Evolutionary conservation across 2,113 vertebrate genomes (phyloP), one percentile per base, ranked within the genome.

Genomic region (Megalops atlanticus): DNA sequence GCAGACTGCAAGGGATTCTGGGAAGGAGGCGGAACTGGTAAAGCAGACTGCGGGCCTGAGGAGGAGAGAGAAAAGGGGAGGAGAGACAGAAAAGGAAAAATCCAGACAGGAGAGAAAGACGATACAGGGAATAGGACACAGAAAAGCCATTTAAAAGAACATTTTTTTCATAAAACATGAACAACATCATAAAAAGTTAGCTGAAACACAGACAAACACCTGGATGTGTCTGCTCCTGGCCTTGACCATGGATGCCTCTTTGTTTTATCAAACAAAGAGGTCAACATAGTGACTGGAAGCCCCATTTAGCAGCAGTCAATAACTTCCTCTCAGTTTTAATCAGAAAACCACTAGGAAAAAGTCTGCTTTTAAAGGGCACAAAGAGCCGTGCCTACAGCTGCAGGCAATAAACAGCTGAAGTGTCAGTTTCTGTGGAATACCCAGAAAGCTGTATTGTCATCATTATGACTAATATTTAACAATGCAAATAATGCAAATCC

Each of bases 1-100:
- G 97, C 2, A 99, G 95, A 86, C 98, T 97, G 94, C 98, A 99
- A 5, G 98, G 97, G 86, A 99, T 96, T 85, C 96, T 93, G 71
- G 97, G 96, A 11, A 97, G 81, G 58, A 99, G 96, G 86, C 97
- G 98, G 91, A 99, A 99, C 89, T 98, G 97, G 89, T 99, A 96
- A 78, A 99, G 96, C 84, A 99, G 92, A 80, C 98, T 99, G 87
- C 98, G 93, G 0, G 98, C 98, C 98, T 99, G n/a, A 36, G 0
- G 0, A 15, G 5, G n/a, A 24, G 70, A 14, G 10, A 0, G 3
- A 0, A 1, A 24, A 2, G 5, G 27, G 35, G 40, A 71, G n/a
- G 76, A 5, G 70, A 47, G 58, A 27, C 64, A 88, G 43, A 72
- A 77, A 86, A 49, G n/a, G 21, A 39, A 45, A 41, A 15, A 35